Percentiles rank a stretch among this genome's conserved stretches.
Conservation (phyloP, 2,797 vertebrate genomes). For the Macroramphosus scolopax region DNA sequence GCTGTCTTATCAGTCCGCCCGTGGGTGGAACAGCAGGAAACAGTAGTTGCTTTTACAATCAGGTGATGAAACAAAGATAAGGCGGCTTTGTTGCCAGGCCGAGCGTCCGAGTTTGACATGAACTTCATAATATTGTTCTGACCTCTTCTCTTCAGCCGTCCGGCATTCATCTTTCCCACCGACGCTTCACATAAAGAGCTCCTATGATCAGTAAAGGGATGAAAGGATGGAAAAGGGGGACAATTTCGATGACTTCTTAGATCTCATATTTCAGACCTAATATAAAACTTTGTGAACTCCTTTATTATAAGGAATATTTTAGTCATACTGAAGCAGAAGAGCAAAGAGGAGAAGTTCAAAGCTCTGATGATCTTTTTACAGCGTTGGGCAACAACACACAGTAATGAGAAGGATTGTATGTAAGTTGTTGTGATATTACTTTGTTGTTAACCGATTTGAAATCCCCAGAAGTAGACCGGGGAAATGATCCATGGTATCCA, state of each 20-base stretch:
- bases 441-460: no score
- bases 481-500: no score
- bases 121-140: conserved; percentile 75
- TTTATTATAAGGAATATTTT: conserved; percentile 30
- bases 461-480: no score
- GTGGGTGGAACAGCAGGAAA: conserved; percentile 14
- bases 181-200: conserved; percentile 12
- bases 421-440: no score
- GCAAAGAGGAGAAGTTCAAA: background rate
- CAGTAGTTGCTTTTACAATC: conserved; percentile 15
- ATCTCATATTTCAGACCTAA: conserved; percentile 19
- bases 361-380: no score
- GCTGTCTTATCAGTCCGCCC: conserved; percentile 33
- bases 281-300: conserved; percentile 4
- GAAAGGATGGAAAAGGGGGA: conserved; percentile 45
- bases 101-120: conserved; percentile 51
- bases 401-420: no score
- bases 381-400: no score
- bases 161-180: conserved; percentile 44
- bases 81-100: conserved; percentile 7
- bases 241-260: background rate
- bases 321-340: conserved; percentile 4
- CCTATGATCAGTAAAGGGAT: conserved; percentile 13
- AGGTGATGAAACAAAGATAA: conserved; percentile 54
- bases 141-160: conserved; percentile 51